Evolutionary conservation across 2,113 vertebrate species (phyloP), one percentile per base, ranked within the genome.

Genomic region (Nothocercus julius): DNA sequence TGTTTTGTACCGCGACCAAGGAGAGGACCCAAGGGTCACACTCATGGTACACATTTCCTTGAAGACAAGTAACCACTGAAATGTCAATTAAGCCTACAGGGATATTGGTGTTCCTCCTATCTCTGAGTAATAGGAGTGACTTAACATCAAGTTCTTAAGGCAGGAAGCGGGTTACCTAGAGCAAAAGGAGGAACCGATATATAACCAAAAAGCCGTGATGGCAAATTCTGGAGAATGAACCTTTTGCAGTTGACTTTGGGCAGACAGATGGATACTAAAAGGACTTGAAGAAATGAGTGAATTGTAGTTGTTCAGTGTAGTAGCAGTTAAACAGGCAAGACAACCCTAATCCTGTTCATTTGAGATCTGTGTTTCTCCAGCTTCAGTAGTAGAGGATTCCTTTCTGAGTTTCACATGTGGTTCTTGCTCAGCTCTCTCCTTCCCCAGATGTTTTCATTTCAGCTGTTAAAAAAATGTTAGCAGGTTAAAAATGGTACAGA

Each of bases 401-500:
- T 72, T 8, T 7, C 66, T 30, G 63, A 53, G 9, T 70, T 89
- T 51, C 61, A n/a, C 89, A 91, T 69, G 38, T 72, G 92, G 40
- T 95, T 94, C 81, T 93, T 92, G 53, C 96, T 97, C 73, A 83
- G 34, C 51, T 85, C 40, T 79, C 59, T 51, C 68, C 76, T 72
- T 77, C 63, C 80, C 91, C 97, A 97, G 91, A 81, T 96, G 95
- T 93, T 96, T 95, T 95, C 80, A 77, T 94, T 97, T 94, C 82
- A 95, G 24, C 58, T 86, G 16, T 72, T 78, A 30, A 30, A 30
- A 56, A 94, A 95, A 95, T 72, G 63, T 87, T 82, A 80, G 78
- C 94, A 86, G 92, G 93, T 95, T 92, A 94, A 94, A 92, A 84
- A 80, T 36, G 95, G 89, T 92, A 68, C 93, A 95, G 92, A 85